Base-by-base conservation (phyloP, 2,888 invertebrate genomes). In the Scrobipalpa atriplicella region DNA sequence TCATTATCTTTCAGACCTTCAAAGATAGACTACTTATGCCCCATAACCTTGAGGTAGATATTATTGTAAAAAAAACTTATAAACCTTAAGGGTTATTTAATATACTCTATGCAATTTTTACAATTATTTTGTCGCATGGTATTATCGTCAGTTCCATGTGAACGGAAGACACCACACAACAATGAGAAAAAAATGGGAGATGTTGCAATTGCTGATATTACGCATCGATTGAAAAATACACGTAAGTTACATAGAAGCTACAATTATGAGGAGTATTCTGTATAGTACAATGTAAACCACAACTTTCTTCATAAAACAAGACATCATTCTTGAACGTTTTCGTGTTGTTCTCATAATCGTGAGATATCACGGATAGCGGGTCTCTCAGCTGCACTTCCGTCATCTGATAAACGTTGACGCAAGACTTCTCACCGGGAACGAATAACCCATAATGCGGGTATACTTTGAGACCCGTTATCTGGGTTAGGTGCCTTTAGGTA, bases 391-490 rank as follows among this genome's bases (percentile, higher is more conserved):
- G 66, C 66, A 75, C 78, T 86, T 86, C 86, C 87, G 84, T 82
- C 83, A 85, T 85, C 78, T 78, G 84, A 85, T 86, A 84, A 84
- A 73, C 70, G 69, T 69, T 74, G 71, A 74, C 71, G 71, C 67
- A 74, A 74, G 67, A 67, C 43, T 56, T 68, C 68, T 68, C 62
- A 56, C 47, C 52, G 52, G 64, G 64, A 56, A 64, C 68, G 63
- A 68, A 67, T 58, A 51, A 43, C 62, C 65, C 62, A 62, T 63
- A 67, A 58, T 60, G 64, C 21, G 21, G 62, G 19, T 43, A 61
- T 41, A 61, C 39, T 43, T 29, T 43, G n/a, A 36, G 38, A 16
- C 36, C 52, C 43, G 63, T 8, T 43, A 63, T 43, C 38, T 63
- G 16, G 63, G 63, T 63, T 63, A 52, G 63, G 63, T 63, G 36